phyloP scores from a whole-genome alignment of 1,140 invertebrate species.

The Saccostrea echinata region DNA sequence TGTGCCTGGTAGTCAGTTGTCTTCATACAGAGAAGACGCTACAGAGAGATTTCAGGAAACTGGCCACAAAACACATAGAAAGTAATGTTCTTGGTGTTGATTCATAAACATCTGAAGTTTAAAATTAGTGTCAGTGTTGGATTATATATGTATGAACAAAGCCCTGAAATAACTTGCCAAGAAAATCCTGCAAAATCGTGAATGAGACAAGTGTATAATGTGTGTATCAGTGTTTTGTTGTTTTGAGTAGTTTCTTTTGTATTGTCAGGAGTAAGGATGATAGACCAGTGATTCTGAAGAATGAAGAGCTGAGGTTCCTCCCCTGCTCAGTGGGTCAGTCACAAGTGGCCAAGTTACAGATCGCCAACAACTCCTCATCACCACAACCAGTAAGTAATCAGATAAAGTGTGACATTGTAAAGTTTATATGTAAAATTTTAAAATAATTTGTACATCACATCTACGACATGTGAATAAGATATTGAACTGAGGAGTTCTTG shows the following conservation, averaged over 20 bases:
- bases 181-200: no score
- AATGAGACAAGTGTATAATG: no score
- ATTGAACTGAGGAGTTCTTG: no score
- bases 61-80: not conserved
- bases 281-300: not conserved
- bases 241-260: not conserved
- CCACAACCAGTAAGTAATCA: not conserved
- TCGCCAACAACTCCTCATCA: constrained; percentile 21
- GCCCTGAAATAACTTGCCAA: no score
- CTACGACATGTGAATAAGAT: no score
- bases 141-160: no score
- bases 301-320: not conserved
- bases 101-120: no score
- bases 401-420: no score
- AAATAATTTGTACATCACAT: no score
- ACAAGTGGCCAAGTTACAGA: constrained; percentile 12
- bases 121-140: no score
- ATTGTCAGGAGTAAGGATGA: constrained; percentile 6
- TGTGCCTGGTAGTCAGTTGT: not conserved
- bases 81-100: not conserved
- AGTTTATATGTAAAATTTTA: no score
- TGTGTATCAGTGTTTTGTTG: not conserved
- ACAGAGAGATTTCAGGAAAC: not conserved
- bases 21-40: not conserved
- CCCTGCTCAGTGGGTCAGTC: constrained; percentile 18